Percentiles rank a stretch among this genome's conserved stretches.
Evolutionary conservation across 1,140 invertebrate species (phyloP).

Genomic region (Drosophila paulistorum): DNA sequence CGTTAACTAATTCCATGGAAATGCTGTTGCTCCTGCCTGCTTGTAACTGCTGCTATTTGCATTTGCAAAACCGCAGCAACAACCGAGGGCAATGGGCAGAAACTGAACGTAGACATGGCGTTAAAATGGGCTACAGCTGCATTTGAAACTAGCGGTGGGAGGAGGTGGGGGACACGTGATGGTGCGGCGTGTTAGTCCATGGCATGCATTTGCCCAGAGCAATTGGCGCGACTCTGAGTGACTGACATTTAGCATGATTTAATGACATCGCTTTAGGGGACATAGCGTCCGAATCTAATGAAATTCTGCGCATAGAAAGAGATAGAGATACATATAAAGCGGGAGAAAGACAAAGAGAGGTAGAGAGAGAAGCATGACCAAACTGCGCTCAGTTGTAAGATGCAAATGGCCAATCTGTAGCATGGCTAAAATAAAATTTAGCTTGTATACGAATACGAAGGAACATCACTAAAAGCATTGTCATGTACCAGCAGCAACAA

Average conservation of each 20-base stretch:
- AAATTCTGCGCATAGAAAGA: constrained; percentile 28
- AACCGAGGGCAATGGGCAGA: constrained; percentile 11
- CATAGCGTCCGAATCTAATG: constrained; percentile 52
- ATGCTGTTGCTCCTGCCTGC: constrained; percentile 46
- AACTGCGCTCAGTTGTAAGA: constrained; percentile 61
- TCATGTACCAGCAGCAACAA: constrained; percentile 49
- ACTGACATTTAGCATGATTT: constrained; percentile 81
- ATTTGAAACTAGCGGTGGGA: too few relatives aligned
- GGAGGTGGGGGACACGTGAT: neutral
- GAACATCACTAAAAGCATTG: constrained; percentile 63
- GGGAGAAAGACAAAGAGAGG: neutral
- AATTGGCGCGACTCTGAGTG: constrained; percentile 57
- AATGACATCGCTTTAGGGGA: constrained; percentile 67
- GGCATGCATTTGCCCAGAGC: constrained; percentile 31
- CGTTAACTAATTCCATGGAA: constrained; percentile 81
- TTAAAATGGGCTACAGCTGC: neutral
- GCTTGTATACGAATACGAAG: constrained; percentile 56
- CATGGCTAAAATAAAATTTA: constrained; percentile 66
- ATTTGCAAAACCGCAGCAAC: constrained; percentile 60
- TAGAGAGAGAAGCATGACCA: neutral
- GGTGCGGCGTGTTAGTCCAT: constrained; percentile 46
- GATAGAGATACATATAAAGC: neutral
- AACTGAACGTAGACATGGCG: neutral
- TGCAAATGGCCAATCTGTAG: constrained; percentile 66
- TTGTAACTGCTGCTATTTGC: constrained; percentile 61